Percentiles rank a stretch among this genome's conserved stretches.
These are phyloP conservation scores for Neocrepidodera transversa DNA, from an alignment of 2,888 invertebrate genomes.

Conservation along the genomic window DNA sequence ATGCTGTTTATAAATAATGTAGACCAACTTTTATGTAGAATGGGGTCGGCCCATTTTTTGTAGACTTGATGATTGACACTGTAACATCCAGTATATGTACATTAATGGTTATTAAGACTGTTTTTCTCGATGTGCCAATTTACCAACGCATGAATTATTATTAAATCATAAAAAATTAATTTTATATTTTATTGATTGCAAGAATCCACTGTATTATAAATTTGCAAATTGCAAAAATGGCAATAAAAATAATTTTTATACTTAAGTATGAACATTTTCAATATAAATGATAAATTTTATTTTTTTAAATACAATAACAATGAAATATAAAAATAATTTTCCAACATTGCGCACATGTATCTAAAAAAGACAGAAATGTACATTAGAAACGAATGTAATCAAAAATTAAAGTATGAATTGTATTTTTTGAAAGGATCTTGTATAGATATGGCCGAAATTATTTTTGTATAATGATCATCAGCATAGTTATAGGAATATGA, in stretches of 20 bases:
- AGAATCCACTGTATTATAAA: too few species aligned
- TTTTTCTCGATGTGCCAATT: slow-evolving; percentile 22
- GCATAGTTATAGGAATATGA: background rate
- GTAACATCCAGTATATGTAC: background rate
- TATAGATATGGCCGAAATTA: slow-evolving; percentile 13
- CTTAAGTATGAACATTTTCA: too few species aligned
- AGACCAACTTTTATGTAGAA: too few species aligned
- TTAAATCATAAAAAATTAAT: too few species aligned
- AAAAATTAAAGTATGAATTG: slow-evolving; percentile 8
- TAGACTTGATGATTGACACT: too few species aligned
- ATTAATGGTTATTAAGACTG: slow-evolving; percentile 16
- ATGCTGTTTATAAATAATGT: too few species aligned
- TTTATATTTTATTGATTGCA: too few species aligned
- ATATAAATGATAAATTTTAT: too few species aligned
- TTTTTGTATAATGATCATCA: slow-evolving; percentile 18
- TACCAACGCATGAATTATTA: background rate
- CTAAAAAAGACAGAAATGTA: slow-evolving; percentile 10
- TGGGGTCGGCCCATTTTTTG: too few species aligned
- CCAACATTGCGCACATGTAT: slow-evolving; percentile 7
- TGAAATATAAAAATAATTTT: background rate
- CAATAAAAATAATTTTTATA: too few species aligned
- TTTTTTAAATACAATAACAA: too few species aligned
- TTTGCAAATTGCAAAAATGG: too few species aligned
- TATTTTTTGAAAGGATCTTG: slow-evolving; percentile 16
- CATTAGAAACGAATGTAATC: slow-evolving; percentile 5